Evolutionary conservation across 2,888 invertebrate species (phyloP), one percentile per base, ranked within the genome.

Genomic region (Onthophagus sagittarius): DNA sequence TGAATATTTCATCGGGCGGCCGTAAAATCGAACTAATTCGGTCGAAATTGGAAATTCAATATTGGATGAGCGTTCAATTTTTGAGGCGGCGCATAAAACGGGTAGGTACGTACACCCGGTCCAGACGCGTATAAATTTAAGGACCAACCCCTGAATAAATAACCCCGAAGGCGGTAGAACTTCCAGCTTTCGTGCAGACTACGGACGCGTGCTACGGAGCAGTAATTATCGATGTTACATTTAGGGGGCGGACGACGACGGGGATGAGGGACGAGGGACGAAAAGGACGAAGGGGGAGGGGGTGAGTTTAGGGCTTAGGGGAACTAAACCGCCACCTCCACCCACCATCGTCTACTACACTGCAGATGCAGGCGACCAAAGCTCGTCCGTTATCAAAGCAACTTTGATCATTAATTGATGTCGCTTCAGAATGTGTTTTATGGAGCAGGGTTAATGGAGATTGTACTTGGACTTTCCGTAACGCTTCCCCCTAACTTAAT

Each of bases 371-470:
- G 71, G 7, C 70, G 73, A 74, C 77, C 76, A 76, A 75, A 77
- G 76, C 76, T 77, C 78, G 76, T 78, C 78, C 77, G 78, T 79
- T 79, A 80, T 78, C 79, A 77, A 76, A 77, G 74, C 79, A 80
- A 80, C 80, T 80, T 79, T 79, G 79, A 79, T 79, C 80, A 79
- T 80, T 79, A 80, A 80, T 80, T 80, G 79, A 79, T 79, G 79
- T 79, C 77, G 77, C 75, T 77, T 73, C 78, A 76, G 77, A 78
- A 78, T 77, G 78, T 77, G 78, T 78, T 78, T 79, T 78, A 78
- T 78, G 78, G 75, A 74, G 74, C 73, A 67, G 77, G 77, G 77
- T 78, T 78, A 78, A 78, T 78, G 78, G 78, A 78, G 78, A 78
- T 78, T 78, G 78, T 73, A 71, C 73, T 73, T 72, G 75, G 75